Conservation (phyloP, 2,888 invertebrate genomes). For the Cheilosia variabilis region DNA sequence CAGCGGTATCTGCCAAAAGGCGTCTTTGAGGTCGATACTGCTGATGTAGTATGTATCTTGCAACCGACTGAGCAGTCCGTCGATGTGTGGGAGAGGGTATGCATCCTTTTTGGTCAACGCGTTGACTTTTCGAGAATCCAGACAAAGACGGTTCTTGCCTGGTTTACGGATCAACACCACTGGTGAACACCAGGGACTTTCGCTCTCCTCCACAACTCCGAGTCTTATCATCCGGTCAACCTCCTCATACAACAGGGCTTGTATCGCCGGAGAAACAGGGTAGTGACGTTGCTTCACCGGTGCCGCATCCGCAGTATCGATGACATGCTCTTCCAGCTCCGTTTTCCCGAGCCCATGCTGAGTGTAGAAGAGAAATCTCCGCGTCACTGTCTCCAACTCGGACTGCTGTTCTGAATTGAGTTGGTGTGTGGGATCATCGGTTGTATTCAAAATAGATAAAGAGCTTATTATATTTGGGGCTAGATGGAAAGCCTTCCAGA, state of each 20-base stretch:
- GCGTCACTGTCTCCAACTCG: neutral
- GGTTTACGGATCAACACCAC: slow-evolving; percentile 76
- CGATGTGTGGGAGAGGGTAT: slow-evolving; percentile 21
- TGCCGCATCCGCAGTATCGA: slow-evolving; percentile 21
- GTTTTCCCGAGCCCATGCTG: slow-evolving; percentile 33
- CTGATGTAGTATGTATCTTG: slow-evolving; percentile 6
- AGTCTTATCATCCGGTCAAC: too few species aligned
- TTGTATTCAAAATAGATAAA: neutral
- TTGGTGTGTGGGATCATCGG: too few species aligned
- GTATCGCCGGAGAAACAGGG: slow-evolving; percentile 11
- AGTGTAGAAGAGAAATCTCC: neutral
- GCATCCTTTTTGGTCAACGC: slow-evolving; percentile 17
- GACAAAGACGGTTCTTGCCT: neutral
- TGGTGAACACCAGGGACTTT: neutral
- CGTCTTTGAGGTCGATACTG: neutral
- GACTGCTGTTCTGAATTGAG: too few species aligned
- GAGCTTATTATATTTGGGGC: slow-evolving; percentile 25
- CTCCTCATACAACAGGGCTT: too few species aligned
- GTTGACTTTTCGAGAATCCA: neutral
- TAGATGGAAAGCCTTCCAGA: slow-evolving; percentile 25
- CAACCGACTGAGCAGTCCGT: slow-evolving; percentile 2
- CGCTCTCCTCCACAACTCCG: neutral
- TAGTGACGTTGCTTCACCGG: slow-evolving; percentile 70
- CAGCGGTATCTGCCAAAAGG: slow-evolving; percentile 13
- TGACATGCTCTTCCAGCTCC: slow-evolving; percentile 10